A percentile compares a stretch with the other conserved stretches of the same genome.
Evolutionary conservation across 2,888 invertebrate genomes (phyloP).

Genomic region (Oscheius myriophilus): DNA sequence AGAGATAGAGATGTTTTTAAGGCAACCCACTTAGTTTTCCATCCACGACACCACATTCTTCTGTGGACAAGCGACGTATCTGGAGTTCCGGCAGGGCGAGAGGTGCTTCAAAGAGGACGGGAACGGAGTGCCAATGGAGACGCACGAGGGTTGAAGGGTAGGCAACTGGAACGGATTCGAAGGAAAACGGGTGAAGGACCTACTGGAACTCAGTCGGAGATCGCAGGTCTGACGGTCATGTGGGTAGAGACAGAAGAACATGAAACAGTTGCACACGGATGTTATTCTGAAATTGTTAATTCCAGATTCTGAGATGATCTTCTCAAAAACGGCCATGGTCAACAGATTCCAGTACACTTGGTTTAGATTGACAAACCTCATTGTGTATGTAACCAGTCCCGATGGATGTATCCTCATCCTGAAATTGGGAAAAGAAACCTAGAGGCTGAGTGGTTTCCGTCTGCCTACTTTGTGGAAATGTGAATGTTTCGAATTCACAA

Average conservation of each 20-base stretch:
- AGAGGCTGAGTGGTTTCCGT: neutral
- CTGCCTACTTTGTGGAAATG: slow-evolving; percentile 59
- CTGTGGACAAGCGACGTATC: slow-evolving; percentile 54
- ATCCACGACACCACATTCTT: slow-evolving; percentile 54
- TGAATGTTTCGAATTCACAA: slow-evolving; percentile 68
- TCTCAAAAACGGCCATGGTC: too few relatives aligned
- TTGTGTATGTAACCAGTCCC: slow-evolving; percentile 65
- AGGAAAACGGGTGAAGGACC: slow-evolving; percentile 7
- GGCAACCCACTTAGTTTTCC: slow-evolving; percentile 59
- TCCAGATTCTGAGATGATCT: too few relatives aligned
- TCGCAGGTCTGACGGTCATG: slow-evolving; percentile 68
- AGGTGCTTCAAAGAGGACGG: slow-evolving; percentile 52
- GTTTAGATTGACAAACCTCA: slow-evolving; percentile 46
- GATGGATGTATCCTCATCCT: slow-evolving; percentile 65
- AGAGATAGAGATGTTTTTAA: slow-evolving; percentile 4
- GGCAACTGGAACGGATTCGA: slow-evolving; percentile 58
- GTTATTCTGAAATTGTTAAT: slow-evolving; percentile 54
- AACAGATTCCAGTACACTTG: too few relatives aligned
- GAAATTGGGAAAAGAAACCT: slow-evolving; percentile 68
- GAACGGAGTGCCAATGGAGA: slow-evolving; percentile 61
- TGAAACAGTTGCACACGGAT: slow-evolving; percentile 65
- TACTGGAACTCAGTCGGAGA: slow-evolving; percentile 62
- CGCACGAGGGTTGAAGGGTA: slow-evolving; percentile 61
- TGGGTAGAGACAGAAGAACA: slow-evolving; percentile 69
- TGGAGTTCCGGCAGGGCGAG: slow-evolving; percentile 65